Evolutionary conservation across 2,888 invertebrate species (phyloP).

Genomic region (Podabrus alpinus): DNA sequence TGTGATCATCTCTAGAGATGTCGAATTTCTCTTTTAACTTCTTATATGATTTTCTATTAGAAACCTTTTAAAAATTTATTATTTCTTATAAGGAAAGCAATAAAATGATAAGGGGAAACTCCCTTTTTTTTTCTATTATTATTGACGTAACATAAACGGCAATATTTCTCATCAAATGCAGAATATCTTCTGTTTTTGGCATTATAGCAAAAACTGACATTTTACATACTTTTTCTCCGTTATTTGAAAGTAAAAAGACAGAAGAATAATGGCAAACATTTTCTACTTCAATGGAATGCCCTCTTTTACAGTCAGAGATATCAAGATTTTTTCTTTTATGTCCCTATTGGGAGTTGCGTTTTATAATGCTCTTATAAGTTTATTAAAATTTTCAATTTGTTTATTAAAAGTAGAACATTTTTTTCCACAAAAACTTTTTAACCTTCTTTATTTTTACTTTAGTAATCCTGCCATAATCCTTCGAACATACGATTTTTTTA

Average conservation of each 20-base stretch:
- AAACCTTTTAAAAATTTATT: conserved; percentile 4
- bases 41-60: background rate
- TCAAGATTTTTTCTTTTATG: background rate
- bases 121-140: background rate
- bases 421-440: background rate
- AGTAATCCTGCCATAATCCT: background rate
- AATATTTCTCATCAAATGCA: background rate
- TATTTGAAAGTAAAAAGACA: conserved; percentile 5
- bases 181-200: background rate
- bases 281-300: conserved; percentile 10
- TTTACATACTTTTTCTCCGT: conserved; percentile 1
- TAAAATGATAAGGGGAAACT: background rate
- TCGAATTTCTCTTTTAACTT: background rate
- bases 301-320: conserved; percentile 10
- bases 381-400: background rate
- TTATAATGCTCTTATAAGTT: background rate
- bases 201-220: background rate
- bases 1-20: conserved; percentile 1
- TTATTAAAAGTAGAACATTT: background rate
- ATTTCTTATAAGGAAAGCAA: background rate
- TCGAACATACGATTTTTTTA: background rate
- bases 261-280: conserved; percentile 19
- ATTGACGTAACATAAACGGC: background rate
- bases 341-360: background rate
- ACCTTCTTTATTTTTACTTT: background rate